Base-by-base conservation (phyloP, 2,888 invertebrate genomes). In the Chrysolina oricalcia region DNA sequence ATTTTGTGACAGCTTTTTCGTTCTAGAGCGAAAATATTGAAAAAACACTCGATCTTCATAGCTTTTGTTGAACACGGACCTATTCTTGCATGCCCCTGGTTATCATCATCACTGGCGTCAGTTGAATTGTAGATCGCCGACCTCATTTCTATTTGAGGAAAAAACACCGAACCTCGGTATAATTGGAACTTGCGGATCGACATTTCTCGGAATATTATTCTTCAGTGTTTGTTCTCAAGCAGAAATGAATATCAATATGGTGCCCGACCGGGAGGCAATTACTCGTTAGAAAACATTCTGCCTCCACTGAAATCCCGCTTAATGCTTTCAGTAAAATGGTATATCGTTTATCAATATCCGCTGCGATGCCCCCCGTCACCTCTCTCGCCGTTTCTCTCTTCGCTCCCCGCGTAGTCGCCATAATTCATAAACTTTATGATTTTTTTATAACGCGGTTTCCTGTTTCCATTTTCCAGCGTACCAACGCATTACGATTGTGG, bases 391-490 rank as follows among this genome's bases (percentile, higher is more conserved):
- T n/a, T 35, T 27, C 35, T 59, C 15, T 27, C 23, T 15, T 13
- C 27, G 13, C 8, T 15, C 10, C 53, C 53, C 53, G 53, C 11
- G 53, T 13, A 53, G 53, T 53, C 23, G 59, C 59, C 59, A 35
- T 59, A 27, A 59, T 59, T 59, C 59, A 59, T n/a, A 59, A 59
- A 35, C n/a, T 59, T 59, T 59, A 59, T 59, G 59, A 59, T 59
- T 59, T 59, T 59, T 59, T 59, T 59, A 59, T 59, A 27, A 59
- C 59, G 59, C 59, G 35, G 59, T 59, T 59, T 59, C 59, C 59
- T 35, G 59, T 59, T 59, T 59, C 59, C 59, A 59, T 59, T 59
- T 59, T 59, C 59, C 35, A 59, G 59, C 35, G 35, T 59, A 59
- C 59, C 11, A 11, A 56, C 19, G 56, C 56, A 23, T 21, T 56